Evolutionary conservation across 2,888 invertebrate species (phyloP).

Genomic region (Idaea dimidiata): DNA sequence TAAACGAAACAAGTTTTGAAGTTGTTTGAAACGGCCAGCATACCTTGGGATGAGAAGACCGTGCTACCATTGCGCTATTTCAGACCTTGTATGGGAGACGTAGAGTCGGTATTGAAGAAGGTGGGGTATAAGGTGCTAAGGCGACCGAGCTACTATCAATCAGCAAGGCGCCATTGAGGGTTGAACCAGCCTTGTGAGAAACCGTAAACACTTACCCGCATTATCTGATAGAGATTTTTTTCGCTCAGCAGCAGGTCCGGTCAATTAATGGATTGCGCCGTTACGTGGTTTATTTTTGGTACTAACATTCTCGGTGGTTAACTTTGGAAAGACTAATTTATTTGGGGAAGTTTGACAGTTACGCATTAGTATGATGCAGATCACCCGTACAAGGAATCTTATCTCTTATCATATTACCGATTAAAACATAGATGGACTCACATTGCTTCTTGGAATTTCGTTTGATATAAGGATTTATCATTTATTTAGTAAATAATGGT

Average conservation of each 20-base stretch:
- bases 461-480: neutral
- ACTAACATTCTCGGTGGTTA: constrained; percentile 52
- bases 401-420: constrained; percentile 40
- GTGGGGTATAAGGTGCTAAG: constrained; percentile 54
- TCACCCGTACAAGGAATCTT: constrained; percentile 49
- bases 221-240: constrained; percentile 78
- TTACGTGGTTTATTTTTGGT: constrained; percentile 75
- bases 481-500: neutral
- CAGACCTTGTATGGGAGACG: constrained; percentile 26
- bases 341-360: constrained; percentile 70
- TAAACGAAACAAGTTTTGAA: constrained; percentile 28
- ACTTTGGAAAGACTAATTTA: constrained; percentile 69
- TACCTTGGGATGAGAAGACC: constrained; percentile 35
- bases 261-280: constrained; percentile 79
- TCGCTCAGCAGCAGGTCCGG: constrained; percentile 72
- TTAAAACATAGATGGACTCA: constrained; percentile 41
- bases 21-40: constrained; percentile 17
- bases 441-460: constrained; percentile 26
- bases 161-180: constrained; percentile 75
- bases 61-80: constrained; percentile 17
- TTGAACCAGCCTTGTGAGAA: constrained; percentile 77
- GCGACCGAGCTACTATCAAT: constrained; percentile 74
- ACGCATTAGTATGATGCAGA: constrained; percentile 60
- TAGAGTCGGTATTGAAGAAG: constrained; percentile 39
- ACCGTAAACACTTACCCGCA: constrained; percentile 79